A percentile compares a stretch with the other conserved stretches of the same genome.
phyloP scores from a whole-genome alignment of 1,140 invertebrate genomes.

The Cyphomyrmex costatus region DNA sequence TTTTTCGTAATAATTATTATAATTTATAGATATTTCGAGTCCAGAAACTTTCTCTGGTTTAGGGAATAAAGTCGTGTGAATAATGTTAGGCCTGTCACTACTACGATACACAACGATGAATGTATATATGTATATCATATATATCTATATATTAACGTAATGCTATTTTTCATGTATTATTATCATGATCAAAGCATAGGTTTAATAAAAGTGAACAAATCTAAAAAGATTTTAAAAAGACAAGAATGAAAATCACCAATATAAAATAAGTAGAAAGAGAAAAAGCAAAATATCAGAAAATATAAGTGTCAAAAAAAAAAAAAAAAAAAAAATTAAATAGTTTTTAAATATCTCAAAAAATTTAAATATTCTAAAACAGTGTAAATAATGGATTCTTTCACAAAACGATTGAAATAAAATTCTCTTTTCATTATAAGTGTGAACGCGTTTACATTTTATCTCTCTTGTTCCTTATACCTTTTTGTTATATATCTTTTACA shows the following conservation, averaged over 20 bases:
- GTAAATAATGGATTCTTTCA: neutral
- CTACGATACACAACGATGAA: conserved; percentile 78
- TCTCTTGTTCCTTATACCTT: neutral
- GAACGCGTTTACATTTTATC: neutral
- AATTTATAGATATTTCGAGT: conserved; percentile 65
- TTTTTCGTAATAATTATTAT: conserved; percentile 73
- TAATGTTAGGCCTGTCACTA: conserved; percentile 86
- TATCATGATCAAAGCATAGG: conserved; percentile 37
- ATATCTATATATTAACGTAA: conserved; percentile 46
- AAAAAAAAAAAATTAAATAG: neutral
- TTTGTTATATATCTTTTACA: neutral
- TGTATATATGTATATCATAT: conserved; percentile 73
- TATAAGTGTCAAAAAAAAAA: neutral
- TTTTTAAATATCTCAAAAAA: neutral
- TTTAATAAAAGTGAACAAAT: neutral
- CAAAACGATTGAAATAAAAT: neutral
- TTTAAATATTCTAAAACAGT: neutral
- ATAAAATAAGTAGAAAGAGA: neutral
- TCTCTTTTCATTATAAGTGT: neutral
- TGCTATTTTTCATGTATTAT: conserved; percentile 6
- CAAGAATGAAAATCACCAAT: neutral
- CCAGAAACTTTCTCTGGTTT: conserved; percentile 54
- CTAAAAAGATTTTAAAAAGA: neutral
- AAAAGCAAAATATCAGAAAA: neutral
- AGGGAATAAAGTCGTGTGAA: conserved; percentile 73